A percentile compares a stretch with the other conserved stretches of the same genome.
These are phyloP conservation scores for Drosophila melanica DNA, from an alignment of 1,140 invertebrate genomes.

Conservation along the genomic window DNA sequence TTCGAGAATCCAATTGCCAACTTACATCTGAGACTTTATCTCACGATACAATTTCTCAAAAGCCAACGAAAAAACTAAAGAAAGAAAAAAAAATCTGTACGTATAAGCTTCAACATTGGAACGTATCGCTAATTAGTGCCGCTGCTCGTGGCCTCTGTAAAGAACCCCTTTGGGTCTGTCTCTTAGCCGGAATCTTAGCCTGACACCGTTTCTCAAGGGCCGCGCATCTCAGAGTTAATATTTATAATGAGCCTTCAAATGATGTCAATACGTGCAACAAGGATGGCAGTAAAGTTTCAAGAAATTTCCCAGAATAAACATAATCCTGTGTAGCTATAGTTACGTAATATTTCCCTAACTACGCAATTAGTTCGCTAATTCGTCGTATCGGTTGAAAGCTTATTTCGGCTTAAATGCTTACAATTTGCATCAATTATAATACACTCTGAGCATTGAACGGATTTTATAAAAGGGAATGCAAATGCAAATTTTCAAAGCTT, in stretches of 20 bases:
- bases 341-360: background rate
- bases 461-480: too few relatives aligned
- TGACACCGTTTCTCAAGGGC: slow-evolving; percentile 15
- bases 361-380: background rate
- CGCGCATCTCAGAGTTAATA: slow-evolving; percentile 15
- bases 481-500: too few relatives aligned
- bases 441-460: too few relatives aligned
- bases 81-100: background rate
- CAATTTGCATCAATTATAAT: too few relatives aligned
- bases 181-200: slow-evolving; percentile 11
- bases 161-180: slow-evolving; percentile 9
- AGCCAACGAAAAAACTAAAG: slow-evolving; percentile 26
- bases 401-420: too few relatives aligned
- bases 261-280: slow-evolving; percentile 33
- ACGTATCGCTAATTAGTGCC: slow-evolving; percentile 39
- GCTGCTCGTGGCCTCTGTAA: slow-evolving; percentile 3
- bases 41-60: slow-evolving; percentile 34
- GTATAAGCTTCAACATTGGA: slow-evolving; percentile 29
- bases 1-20: slow-evolving; percentile 1
- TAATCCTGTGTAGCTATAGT: too few relatives aligned
- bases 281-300: background rate
- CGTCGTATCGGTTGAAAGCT: background rate
- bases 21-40: slow-evolving; percentile 20
- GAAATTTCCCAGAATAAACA: background rate
- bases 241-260: slow-evolving; percentile 37